Evolutionary conservation across 2,888 invertebrate species (phyloP).

Genomic region (Willowsia nigromaculata): DNA sequence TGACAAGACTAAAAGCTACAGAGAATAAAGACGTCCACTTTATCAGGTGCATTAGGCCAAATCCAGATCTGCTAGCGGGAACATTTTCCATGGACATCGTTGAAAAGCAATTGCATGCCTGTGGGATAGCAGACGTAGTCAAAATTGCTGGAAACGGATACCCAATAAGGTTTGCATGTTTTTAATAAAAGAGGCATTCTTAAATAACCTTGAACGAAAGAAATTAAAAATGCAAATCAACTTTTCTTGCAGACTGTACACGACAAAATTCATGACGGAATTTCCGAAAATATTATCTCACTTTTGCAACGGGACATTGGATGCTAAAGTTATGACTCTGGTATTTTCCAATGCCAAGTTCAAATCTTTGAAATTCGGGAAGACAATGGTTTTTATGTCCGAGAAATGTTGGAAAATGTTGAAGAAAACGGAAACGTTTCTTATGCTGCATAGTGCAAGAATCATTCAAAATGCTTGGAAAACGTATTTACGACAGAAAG

Average conservation of each 20-base stretch:
- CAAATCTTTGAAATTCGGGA: slow-evolving; percentile 68
- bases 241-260: background rate
- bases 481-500: slow-evolving; percentile 32
- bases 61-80: slow-evolving; percentile 67
- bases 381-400: slow-evolving; percentile 71
- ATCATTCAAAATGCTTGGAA: slow-evolving; percentile 72
- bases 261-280: background rate
- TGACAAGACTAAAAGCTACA: slow-evolving; percentile 65
- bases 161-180: slow-evolving; percentile 72
- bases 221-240: background rate
- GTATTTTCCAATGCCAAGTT: background rate
- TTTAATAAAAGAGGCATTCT: background rate
- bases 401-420: slow-evolving; percentile 71
- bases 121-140: slow-evolving; percentile 76
- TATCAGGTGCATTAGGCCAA: slow-evolving; percentile 76
- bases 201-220: background rate
- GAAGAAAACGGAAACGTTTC: slow-evolving; percentile 49
- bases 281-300: slow-evolving; percentile 39
- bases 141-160: slow-evolving; percentile 76
- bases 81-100: slow-evolving; percentile 70
- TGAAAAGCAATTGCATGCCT: slow-evolving; percentile 72
- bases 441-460: slow-evolving; percentile 16
- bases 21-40: slow-evolving; percentile 76
- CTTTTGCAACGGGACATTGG: slow-evolving; percentile 47
- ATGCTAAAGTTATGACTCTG: background rate